Conservation (phyloP, 2,797 vertebrate species). For the Melanogrammus aeglefinus region DNA sequence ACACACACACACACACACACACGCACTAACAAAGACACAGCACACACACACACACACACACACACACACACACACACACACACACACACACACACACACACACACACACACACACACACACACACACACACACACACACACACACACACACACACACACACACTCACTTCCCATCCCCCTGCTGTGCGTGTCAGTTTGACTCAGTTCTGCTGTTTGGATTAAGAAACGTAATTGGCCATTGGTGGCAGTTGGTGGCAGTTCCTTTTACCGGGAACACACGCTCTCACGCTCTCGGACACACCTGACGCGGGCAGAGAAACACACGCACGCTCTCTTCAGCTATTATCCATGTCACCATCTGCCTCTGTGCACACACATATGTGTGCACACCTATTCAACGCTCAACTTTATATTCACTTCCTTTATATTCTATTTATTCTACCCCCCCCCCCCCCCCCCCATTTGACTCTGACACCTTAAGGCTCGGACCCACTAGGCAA, state of each 20-base stretch:
- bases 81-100: constrained; percentile 12
- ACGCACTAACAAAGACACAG: no score
- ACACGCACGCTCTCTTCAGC: neutral
- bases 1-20: neutral
- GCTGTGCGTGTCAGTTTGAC: constrained; percentile 63
- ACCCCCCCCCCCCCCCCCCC: no score
- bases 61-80: constrained; percentile 7
- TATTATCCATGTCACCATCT: neutral
- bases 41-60: no score
- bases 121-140: constrained; percentile 21
- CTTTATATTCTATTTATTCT: no score
- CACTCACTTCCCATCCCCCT: constrained; percentile 38
- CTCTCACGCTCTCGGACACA: neutral
- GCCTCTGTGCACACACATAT: neutral
- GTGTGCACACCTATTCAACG: neutral
- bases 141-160: constrained; percentile 15
- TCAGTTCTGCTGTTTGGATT: constrained; percentile 62
- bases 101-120: constrained; percentile 21
- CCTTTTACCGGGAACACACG: neutral
- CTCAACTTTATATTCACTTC: no score
- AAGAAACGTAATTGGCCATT: constrained; percentile 60
- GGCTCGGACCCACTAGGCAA: no score
- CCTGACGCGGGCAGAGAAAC: constrained; percentile 18
- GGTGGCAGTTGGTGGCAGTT: constrained; percentile 50
- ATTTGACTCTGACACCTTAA: no score